A percentile compares a stretch with the other conserved stretches of the same genome.
phyloP scores from a whole-genome alignment of 2,113 vertebrate genomes.

The Crotalus helleri region DNA sequence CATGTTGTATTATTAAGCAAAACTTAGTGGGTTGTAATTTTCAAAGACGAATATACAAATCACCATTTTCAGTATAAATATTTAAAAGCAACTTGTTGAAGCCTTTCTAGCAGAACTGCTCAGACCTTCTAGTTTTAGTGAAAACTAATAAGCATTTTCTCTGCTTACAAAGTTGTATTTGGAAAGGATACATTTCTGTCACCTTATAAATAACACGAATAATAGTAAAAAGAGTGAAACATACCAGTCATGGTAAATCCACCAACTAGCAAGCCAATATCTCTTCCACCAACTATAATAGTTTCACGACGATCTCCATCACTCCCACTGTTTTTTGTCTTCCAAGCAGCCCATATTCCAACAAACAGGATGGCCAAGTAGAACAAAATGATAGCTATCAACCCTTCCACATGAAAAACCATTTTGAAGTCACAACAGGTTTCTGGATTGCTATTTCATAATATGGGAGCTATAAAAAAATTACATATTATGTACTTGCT shows the following conservation, averaged over 20 bases:
- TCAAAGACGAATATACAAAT: not conserved
- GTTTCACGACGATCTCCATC: constrained; percentile 84
- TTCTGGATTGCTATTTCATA: constrained; percentile 74
- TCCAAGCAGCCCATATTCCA: constrained; percentile 98
- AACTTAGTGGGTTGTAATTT: not conserved
- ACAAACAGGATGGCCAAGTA: constrained; percentile 90
- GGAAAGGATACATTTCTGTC: not conserved
- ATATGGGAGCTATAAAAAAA: constrained; percentile 64
- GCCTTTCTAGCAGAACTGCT: not conserved
- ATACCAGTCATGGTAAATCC: constrained; percentile 97
- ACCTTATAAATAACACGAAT: constrained; percentile 8
- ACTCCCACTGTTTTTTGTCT: constrained; percentile 85
- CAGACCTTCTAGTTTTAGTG: not conserved
- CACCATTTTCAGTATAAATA: not conserved
- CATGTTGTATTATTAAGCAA: constrained; percentile 16
- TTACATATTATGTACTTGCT: constrained; percentile 14
- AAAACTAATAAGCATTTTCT: not conserved
- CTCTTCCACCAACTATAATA: constrained; percentile 94
- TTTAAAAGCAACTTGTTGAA: constrained; percentile 9
- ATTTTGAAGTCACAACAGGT: constrained; percentile 67
- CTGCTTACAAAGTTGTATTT: not conserved
- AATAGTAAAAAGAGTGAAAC: fast-evolving
- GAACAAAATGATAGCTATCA: constrained; percentile 91
- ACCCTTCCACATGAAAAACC: constrained; percentile 88
- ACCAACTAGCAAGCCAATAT: constrained; percentile 94